These are phyloP conservation scores for Philaethria dido DNA, from an alignment of 2,888 invertebrate genomes.

Conservation along the genomic window DNA sequence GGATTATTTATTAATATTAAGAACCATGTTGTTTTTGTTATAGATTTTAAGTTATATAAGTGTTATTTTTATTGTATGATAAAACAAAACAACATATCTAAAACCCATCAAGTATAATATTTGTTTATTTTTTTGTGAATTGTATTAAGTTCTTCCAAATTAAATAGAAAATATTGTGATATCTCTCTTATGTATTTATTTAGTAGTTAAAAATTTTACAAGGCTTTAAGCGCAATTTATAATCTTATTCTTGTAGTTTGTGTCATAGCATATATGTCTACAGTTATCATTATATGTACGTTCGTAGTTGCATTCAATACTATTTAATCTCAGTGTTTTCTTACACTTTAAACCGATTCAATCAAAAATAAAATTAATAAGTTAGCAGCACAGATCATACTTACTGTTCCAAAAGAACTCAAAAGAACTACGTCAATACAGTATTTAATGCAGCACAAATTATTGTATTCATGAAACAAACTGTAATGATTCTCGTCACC, in stretches of 20 bases:
- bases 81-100: conserved; percentile 14
- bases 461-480: neutral
- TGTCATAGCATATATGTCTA: conserved; percentile 58
- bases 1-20: conserved; percentile 12
- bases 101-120: conserved; percentile 2
- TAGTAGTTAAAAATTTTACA: conserved; percentile 3
- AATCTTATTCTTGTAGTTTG: conserved; percentile 56
- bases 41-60: conserved; percentile 21
- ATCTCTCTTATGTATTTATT: conserved; percentile 10
- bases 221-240: conserved; percentile 60
- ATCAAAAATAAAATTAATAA: conserved; percentile 1
- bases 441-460: conserved; percentile 21
- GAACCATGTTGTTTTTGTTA: conserved; percentile 13
- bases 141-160: neutral
- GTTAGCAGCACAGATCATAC: neutral
- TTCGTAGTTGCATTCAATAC: conserved; percentile 58
- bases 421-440: neutral
- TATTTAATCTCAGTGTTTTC: conserved; percentile 37
- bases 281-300: conserved; percentile 59
- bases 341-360: conserved; percentile 1
- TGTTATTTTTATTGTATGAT: conserved; percentile 17
- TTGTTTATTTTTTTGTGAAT: neutral
- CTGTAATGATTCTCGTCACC: conserved; percentile 14
- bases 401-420: neutral
- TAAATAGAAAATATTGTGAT: conserved; percentile 21